Evolutionary conservation across 2,888 invertebrate species (phyloP), one percentile per base, ranked within the genome.

Genomic region (Mongoloraphidia duomilia): DNA sequence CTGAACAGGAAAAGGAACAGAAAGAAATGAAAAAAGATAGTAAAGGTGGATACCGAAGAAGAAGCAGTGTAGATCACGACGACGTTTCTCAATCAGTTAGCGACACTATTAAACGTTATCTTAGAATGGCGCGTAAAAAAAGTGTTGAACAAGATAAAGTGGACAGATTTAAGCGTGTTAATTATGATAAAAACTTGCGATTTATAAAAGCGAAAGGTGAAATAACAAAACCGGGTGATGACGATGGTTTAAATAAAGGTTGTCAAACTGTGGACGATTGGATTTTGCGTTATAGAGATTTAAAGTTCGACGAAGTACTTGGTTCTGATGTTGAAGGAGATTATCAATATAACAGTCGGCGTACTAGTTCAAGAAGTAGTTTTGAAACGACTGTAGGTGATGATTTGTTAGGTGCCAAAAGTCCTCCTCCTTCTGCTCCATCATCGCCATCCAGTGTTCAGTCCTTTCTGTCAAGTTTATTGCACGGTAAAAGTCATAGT

Each of bases 101-200:
- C 61, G 87, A 89, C 61, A 89, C 87, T 0, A 87, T 90, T 52
- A 89, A 89, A 65, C 73, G 89, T 9, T 90, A 90, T 64, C 67
- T 90, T 45, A 73, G 86, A 50, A 90, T 90, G 89, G 89, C 88
- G 8, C 74, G 90, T 36, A 90, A 90, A 63, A 90, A 90, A 61
- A 87, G 86, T 60, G 80, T 84, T 9, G 88, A 89, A 63, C 79
- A 82, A 2, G 84, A 85, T 56, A 85, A 85, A 62, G 79, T 76
- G 3, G 89, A 86, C 61, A 76, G 84, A 46, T 91, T 90, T 62
- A 89, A 89, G 63, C 78, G 89, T 0, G 87, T 91, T 14, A 91
- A 91, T 64, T 91, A 91, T 60, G 90, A 91, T 60, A 76, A 84
- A 51, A 89, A 87, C 61, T 69, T 90, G 51, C 71, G 89, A 33